Conservation (phyloP, 2,113 vertebrate species). For the Polyodon spathula region DNA sequence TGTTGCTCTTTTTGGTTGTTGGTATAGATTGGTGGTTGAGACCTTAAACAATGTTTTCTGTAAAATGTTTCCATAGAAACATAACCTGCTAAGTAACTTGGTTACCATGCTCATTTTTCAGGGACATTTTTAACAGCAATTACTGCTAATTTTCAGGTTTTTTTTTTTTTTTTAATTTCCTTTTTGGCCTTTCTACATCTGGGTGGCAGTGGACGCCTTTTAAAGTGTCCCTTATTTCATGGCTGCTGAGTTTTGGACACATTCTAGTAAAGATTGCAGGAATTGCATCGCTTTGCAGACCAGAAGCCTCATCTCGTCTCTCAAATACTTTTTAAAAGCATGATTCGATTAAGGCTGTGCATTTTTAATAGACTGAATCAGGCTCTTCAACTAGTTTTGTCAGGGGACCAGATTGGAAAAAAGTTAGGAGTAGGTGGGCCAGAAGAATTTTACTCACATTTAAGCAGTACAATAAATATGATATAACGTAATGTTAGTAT, state of each 20-base stretch:
- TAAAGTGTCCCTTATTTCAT: conserved; percentile 29
- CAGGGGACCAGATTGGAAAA: no score
- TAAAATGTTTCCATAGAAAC: conserved; percentile 2
- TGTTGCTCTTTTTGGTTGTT: not conserved
- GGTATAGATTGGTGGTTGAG: not conserved
- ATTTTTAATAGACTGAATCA: not conserved
- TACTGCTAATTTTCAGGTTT: conserved; percentile 34
- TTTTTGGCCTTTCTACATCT: conserved; percentile 38
- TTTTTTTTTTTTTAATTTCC: conserved; percentile 43
- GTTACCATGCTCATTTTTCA: conserved; percentile 25
- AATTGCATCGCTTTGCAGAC: conserved; percentile 30
- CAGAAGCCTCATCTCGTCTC: conserved; percentile 21
- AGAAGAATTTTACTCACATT: no score
- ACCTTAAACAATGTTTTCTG: not conserved
- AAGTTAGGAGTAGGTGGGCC: no score
- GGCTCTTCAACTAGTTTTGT: no score
- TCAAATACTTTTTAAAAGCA: conserved; percentile 18
- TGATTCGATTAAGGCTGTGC: not conserved
- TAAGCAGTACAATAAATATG: no score
- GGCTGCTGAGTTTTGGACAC: conserved; percentile 21
- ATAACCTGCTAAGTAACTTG: conserved; percentile 15
- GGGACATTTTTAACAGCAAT: conserved; percentile 35
- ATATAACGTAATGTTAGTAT: no score
- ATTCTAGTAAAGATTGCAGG: conserved; percentile 12
- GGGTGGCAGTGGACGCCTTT: conserved; percentile 34